phyloP scores from a whole-genome alignment of 2,888 invertebrate species.

The Brachyptera putata region DNA sequence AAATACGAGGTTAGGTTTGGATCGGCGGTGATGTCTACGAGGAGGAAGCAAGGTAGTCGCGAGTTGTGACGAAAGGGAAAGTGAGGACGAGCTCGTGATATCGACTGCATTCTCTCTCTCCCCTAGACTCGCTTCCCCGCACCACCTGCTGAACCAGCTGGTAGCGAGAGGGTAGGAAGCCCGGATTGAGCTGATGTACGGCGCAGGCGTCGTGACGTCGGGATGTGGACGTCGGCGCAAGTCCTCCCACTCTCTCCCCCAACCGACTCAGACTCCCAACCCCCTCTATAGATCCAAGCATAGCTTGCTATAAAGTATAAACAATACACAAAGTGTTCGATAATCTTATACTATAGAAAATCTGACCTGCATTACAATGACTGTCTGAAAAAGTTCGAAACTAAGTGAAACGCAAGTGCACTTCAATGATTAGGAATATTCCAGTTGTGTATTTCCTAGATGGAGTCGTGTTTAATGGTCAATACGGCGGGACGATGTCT shows the following conservation, averaged over 20 bases:
- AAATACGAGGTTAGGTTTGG: neutral
- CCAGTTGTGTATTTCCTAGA: too few relatives aligned
- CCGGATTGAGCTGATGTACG: slow-evolving; percentile 39
- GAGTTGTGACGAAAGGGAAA: slow-evolving; percentile 3
- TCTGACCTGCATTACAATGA: too few relatives aligned
- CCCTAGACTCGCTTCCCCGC: slow-evolving; percentile 37
- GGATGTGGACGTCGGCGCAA: slow-evolving; percentile 42
- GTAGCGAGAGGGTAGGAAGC: neutral
- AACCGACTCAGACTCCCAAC: slow-evolving; percentile 41
- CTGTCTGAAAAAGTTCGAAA: too few relatives aligned
- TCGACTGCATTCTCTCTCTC: slow-evolving; percentile 42
- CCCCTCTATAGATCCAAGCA: slow-evolving; percentile 25
- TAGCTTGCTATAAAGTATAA: slow-evolving; percentile 11
- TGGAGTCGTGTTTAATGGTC: neutral
- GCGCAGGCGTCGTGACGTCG: slow-evolving; percentile 53
- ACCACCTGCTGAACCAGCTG: slow-evolving; percentile 7
- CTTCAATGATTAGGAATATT: too few relatives aligned
- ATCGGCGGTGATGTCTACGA: neutral
- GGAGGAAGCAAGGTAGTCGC: neutral
- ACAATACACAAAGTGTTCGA: slow-evolving; percentile 2
- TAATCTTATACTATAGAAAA: too few relatives aligned
- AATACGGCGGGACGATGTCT: neutral
- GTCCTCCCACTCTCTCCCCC: slow-evolving; percentile 35
- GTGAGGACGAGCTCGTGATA: slow-evolving; percentile 42
- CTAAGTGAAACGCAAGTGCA: too few relatives aligned